phyloP scores from a whole-genome alignment of 2,113 vertebrate species.

The Reinhardtius hippoglossoides region DNA sequence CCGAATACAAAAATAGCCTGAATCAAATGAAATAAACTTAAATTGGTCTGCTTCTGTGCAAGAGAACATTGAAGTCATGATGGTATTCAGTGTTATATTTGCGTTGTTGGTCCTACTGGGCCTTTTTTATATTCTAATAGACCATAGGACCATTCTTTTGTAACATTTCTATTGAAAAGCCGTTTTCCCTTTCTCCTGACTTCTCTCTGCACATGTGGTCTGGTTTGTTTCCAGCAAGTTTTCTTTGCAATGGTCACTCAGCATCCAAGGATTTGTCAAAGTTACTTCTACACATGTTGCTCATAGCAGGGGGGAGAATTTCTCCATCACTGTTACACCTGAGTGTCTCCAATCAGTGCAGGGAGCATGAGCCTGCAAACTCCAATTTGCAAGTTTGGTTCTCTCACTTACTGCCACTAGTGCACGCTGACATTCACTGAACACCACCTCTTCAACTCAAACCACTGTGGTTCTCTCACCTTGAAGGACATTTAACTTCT shows the following conservation, averaged over 20 bases:
- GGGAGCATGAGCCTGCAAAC: neutral
- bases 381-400: constrained; percentile 24
- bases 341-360: constrained; percentile 28
- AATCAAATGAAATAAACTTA: constrained; percentile 9
- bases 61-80: constrained; percentile 15
- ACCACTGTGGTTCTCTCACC: too few relatives aligned
- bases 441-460: too few relatives aligned
- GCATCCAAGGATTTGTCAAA: neutral
- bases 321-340: constrained; percentile 20
- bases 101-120: neutral
- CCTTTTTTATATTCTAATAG: neutral
- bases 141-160: neutral
- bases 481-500: neutral
- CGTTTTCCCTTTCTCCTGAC: neutral
- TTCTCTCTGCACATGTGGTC: neutral
- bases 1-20: too few relatives aligned
- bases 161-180: neutral
- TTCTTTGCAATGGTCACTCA: neutral
- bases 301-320: neutral
- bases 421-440: too few relatives aligned
- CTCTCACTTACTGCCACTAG: neutral
- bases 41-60: constrained; percentile 17
- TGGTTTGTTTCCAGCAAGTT: neutral
- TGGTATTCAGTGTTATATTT: constrained; percentile 5
- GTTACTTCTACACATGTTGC: constrained; percentile 1